Conservation (phyloP, 2,888 invertebrate genomes). For the Xestia rhomboidea region DNA sequence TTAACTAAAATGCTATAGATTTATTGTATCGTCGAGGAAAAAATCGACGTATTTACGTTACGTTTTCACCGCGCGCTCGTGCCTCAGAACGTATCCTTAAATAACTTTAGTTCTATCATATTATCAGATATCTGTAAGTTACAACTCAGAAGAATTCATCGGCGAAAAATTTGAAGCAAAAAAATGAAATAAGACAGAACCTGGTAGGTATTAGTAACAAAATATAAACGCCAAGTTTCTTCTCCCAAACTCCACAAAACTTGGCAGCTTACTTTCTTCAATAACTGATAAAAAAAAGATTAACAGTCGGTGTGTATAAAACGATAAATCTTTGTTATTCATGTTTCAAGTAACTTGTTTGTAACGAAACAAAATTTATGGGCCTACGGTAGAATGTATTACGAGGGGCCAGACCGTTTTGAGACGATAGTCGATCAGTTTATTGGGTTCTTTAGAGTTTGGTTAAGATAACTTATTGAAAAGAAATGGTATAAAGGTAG, state of each 20-base stretch:
- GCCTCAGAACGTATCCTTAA: not conserved
- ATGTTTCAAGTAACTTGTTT: conserved; percentile 51
- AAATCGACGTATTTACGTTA: too few species aligned
- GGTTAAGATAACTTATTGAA: conserved; percentile 1
- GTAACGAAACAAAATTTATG: conserved; percentile 53
- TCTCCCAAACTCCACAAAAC: conserved; percentile 10
- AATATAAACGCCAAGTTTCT: conserved; percentile 10
- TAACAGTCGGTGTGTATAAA: conserved; percentile 39
- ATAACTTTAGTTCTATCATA: not conserved
- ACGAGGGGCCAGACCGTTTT: not conserved
- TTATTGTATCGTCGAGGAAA: too few species aligned
- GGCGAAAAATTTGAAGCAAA: not conserved
- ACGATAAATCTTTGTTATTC: conserved; percentile 62
- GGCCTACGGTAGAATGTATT: conserved; percentile 37
- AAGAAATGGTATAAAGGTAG: not conserved
- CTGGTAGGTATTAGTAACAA: not conserved
- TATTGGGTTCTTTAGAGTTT: conserved; percentile 17
- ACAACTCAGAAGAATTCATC: not conserved
- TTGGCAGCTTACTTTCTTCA: conserved; percentile 21
- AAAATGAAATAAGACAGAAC: not conserved
- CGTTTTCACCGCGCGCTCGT: too few species aligned
- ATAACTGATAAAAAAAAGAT: conserved; percentile 50
- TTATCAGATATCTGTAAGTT: not conserved
- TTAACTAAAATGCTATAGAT: too few species aligned
- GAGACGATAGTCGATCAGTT: conserved; percentile 5